Evolutionary conservation across 1,140 invertebrate species (phyloP).

Genomic region (Chlorops oryzae): DNA sequence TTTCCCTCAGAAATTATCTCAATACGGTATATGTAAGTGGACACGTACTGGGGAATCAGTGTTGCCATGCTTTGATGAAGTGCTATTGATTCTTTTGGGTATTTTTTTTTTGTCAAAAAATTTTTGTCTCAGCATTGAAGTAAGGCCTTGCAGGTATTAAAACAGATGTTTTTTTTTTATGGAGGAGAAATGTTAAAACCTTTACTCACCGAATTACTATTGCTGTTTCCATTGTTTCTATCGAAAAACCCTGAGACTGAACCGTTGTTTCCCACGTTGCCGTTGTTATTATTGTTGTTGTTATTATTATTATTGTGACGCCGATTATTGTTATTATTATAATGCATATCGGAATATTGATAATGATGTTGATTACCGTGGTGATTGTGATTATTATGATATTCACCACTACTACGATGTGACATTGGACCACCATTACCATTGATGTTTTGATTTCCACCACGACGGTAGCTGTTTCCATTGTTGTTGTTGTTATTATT

Average conservation of each 20-base stretch:
- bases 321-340: conserved; percentile 14
- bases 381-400: conserved; percentile 14
- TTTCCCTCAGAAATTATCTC: no score
- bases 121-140: no score
- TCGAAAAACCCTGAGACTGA: conserved; percentile 21
- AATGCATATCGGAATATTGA: conserved; percentile 14
- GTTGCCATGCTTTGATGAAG: no score
- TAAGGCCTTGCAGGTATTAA: no score
- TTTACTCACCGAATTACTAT: conserved; percentile 13
- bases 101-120: no score
- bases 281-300: conserved; percentile 14
- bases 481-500: conserved; percentile 5
- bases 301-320: conserved; percentile 8
- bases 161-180: no score
- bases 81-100: no score
- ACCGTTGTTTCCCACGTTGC: no score
- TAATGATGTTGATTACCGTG: conserved; percentile 30
- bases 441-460: conserved; percentile 21
- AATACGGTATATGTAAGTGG: no score
- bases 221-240: conserved; percentile 13
- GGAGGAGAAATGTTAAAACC: neutral
- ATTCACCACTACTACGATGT: conserved; percentile 9
- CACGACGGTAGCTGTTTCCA: conserved; percentile 17
- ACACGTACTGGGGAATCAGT: no score
- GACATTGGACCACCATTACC: conserved; percentile 20